A percentile compares a stretch with the other conserved stretches of the same genome.
Conservation (phyloP, 1,140 invertebrate species). For the Trichonephila inaurata region DNA sequence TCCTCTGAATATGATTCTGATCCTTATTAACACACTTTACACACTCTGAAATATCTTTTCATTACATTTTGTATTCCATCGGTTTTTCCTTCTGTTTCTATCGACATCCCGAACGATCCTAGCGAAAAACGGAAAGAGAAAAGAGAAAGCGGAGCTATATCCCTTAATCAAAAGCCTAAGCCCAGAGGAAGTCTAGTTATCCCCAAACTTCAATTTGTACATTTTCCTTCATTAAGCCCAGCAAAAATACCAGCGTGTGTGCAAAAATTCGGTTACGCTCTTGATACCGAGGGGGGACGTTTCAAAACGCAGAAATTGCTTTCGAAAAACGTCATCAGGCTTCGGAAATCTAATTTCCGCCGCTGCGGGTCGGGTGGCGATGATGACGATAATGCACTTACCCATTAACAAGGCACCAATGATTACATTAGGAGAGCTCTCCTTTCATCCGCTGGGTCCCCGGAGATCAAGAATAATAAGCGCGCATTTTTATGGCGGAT, state of each 20-base stretch:
- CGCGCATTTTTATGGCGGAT: neutral
- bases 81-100: neutral
- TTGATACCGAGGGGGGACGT: neutral
- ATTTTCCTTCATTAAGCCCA: neutral
- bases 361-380: neutral
- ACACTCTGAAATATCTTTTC: neutral
- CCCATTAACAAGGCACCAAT: constrained; percentile 24
- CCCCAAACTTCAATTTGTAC: neutral
- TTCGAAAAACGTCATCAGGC: constrained; percentile 19
- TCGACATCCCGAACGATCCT: neutral
- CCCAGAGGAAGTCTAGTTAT: neutral
- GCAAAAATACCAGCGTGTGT: neutral
- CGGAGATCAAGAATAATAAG: neutral
- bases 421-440: constrained; percentile 3
- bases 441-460: neutral
- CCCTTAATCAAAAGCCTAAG: neutral
- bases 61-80: neutral
- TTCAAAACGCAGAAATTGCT: constrained; percentile 29
- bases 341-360: constrained; percentile 25
- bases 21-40: too few relatives aligned
- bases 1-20: too few relatives aligned
- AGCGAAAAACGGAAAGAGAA: neutral
- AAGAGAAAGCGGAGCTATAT: neutral
- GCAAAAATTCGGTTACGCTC: neutral
- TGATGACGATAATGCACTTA: constrained; percentile 38